Conservation (phyloP, 64 coral and sea anemone genomes). For the Porites lutea region DNA sequence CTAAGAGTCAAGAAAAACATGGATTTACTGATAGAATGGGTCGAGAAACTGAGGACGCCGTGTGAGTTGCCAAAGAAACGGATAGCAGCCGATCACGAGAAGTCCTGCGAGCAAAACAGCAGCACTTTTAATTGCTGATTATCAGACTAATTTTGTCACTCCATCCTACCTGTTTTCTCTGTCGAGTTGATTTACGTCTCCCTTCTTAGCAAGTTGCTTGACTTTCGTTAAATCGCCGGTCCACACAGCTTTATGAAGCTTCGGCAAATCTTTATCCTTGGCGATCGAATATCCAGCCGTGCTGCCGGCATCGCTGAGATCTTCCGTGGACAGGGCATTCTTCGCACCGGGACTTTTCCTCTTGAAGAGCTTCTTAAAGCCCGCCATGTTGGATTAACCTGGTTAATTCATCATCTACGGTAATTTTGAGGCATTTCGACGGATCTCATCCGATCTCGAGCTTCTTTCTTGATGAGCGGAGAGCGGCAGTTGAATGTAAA, state of each 20-base stretch:
- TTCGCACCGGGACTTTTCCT: constrained; percentile 46
- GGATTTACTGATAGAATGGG: background rate
- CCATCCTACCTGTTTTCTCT: constrained; percentile 91
- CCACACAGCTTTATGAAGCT: constrained; percentile 99
- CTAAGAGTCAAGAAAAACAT: background rate
- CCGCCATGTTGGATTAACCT: constrained; percentile 46
- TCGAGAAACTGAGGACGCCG: constrained; percentile 45
- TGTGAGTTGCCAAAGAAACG: constrained; percentile 71
- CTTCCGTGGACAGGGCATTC: constrained; percentile 61
- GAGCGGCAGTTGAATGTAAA: constrained; percentile 1
- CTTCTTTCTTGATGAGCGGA: background rate
- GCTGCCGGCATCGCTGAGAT: constrained; percentile 58
- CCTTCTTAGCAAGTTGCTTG: constrained; percentile 94
- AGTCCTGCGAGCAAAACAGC: background rate
- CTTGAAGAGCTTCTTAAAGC: constrained; percentile 74
- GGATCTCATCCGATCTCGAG: background rate
- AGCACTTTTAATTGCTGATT: background rate
- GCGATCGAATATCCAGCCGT: constrained; percentile 83
- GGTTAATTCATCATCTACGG: background rate
- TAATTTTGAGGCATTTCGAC: background rate
- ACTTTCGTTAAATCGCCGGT: constrained; percentile 79
- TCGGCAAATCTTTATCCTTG: constrained; percentile 98
- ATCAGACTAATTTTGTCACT: background rate
- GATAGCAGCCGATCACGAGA: background rate
- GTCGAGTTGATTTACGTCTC: constrained; percentile 97